A percentile compares a stretch with the other conserved stretches of the same genome.
These are phyloP conservation scores for Gallinago solitaria DNA, from an alignment of 2,797 vertebrate species.

Conservation along the genomic window DNA sequence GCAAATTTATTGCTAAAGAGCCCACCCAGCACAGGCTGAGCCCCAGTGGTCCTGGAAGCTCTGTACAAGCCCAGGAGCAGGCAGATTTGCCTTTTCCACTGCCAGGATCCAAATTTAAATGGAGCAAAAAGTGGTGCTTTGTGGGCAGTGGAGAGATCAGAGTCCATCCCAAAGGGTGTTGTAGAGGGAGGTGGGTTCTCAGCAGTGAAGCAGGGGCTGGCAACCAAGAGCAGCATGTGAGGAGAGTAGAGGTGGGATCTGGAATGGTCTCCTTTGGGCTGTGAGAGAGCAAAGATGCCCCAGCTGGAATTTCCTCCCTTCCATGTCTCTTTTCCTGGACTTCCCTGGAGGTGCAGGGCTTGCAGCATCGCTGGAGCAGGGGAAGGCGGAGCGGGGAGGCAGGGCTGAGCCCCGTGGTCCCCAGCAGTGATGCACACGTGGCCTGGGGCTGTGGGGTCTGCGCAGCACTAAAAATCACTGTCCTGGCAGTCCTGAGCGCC, in stretches of 20 bases:
- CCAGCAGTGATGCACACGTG: accelerated
- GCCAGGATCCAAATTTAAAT: neutral
- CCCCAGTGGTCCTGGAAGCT: neutral
- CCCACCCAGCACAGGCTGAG: neutral
- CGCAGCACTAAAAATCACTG: too few relatives aligned
- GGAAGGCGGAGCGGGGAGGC: neutral
- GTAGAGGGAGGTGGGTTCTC: neutral
- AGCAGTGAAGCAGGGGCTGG: neutral
- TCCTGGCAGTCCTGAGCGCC: neutral
- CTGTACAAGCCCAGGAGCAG: neutral
- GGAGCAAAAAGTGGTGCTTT: neutral
- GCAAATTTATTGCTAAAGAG: neutral
- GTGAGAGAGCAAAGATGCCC: neutral
- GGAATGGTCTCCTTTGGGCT: accelerated
- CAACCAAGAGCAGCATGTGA: neutral
- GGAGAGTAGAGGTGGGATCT: neutral
- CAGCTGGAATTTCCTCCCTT: neutral
- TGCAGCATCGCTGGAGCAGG: neutral
- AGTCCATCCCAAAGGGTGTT: neutral
- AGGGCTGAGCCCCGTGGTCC: neutral
- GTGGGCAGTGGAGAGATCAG: neutral
- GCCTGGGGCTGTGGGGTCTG: neutral
- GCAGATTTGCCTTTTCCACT: neutral
- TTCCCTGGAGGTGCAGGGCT: neutral
- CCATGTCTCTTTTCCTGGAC: neutral